Evolutionary conservation across 2,797 vertebrate species (phyloP), one percentile per base, ranked within the genome.

Genomic region (Eutrigla gurnardus): DNA sequence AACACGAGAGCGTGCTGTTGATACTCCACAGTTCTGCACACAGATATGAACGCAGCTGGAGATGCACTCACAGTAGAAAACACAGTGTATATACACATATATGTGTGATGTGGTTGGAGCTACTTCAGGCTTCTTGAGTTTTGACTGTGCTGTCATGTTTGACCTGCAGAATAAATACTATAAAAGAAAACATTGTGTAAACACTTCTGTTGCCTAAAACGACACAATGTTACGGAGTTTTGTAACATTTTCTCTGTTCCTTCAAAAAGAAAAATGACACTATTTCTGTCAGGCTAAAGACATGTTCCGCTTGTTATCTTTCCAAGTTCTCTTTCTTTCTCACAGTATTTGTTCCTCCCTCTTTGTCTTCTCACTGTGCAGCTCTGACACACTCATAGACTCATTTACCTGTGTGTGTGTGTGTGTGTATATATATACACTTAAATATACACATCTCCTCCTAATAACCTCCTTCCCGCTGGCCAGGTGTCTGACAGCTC

Each of bases 401-500:
- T 73, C 39, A 40, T 17, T 46, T 1, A 63, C 25, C 25, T 25
- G 25, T 25, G 25, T 25, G 25, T 25, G 1, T 25, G 25, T 25
- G 25, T 25, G 25, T 25, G 25, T 25, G 25, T 25, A 52, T 1
- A 63, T 7, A 52, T 47, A 43, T 14, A 39, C 1, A 39, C 32
- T 61, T 25, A 65, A 8, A 50, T 47, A 52, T 18, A 58, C 18
- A 57, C 15, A 11, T 37, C 11, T 43, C 35, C 43, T 49, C 42
- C 58, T 75, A 65, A 81, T 73, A 71, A 84, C 78, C 79, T 73
- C 35, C 61, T 45, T 12, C 63, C 50, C 2, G 49, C 25, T 42
- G 10, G 11, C 10, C 40, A n/a, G 64, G 1, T 64, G 61, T 64
- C 61, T 85, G 78, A 85, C 78, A 85, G 73, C 66, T 78, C 61